phyloP scores from a whole-genome alignment of 1,140 invertebrate genomes.

The Cydia splendana region DNA sequence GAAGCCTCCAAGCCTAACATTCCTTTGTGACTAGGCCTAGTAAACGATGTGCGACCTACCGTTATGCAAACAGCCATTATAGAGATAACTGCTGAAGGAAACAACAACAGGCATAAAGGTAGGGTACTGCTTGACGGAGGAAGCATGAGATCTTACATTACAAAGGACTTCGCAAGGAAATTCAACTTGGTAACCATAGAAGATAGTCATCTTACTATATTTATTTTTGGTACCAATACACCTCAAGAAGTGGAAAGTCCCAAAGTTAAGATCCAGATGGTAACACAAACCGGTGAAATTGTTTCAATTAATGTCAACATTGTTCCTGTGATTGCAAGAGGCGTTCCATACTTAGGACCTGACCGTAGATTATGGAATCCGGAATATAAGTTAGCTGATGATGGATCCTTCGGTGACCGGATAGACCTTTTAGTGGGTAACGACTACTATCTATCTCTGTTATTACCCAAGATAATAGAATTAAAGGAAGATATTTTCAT shows the following conservation, averaged over 20 bases:
- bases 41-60: not conserved
- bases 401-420: slow-evolving; percentile 4
- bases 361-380: not conserved
- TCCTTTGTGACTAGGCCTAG: too few species aligned
- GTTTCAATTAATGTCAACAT: not conserved
- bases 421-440: slow-evolving; percentile 34
- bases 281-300: not conserved
- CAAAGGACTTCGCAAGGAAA: not conserved
- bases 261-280: too few species aligned
- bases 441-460: slow-evolving; percentile 31
- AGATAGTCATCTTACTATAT: not conserved
- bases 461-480: not conserved
- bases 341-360: not conserved
- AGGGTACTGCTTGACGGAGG: slow-evolving; percentile 22
- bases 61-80: slow-evolving; percentile 28
- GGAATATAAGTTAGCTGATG: slow-evolving; percentile 13
- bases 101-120: not conserved
- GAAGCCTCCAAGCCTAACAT: too few species aligned
- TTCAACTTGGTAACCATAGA: not conserved
- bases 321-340: not conserved
- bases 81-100: not conserved
- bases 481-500: slow-evolving; percentile 1
- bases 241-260: not conserved
- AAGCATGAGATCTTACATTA: slow-evolving; percentile 15
- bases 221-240: not conserved